Conservation (phyloP, 2,113 vertebrate species). For the Rhinoderma darwinii region DNA sequence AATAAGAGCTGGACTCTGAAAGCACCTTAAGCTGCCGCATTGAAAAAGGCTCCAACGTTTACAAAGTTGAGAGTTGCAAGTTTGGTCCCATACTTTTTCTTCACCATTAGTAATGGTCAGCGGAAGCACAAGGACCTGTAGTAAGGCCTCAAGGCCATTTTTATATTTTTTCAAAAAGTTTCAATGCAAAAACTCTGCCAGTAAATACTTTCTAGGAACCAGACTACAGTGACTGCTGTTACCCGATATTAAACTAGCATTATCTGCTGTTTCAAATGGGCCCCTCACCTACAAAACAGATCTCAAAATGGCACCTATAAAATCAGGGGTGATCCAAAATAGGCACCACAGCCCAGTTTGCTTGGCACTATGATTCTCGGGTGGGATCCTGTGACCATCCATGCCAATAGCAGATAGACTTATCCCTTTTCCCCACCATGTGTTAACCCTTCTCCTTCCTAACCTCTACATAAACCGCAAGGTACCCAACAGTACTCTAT, state of each 20-base stretch:
- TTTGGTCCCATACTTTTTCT: background rate
- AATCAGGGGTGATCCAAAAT: background rate
- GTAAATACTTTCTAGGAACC: background rate
- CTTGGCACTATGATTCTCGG: background rate
- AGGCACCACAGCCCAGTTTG: background rate
- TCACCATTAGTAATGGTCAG: background rate
- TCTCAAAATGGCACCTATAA: background rate
- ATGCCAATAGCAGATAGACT: background rate
- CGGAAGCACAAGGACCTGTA: background rate
- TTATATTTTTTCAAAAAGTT: background rate
- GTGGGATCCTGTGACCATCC: background rate
- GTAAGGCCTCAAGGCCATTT: background rate
- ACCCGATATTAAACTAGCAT: background rate
- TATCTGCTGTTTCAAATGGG: background rate
- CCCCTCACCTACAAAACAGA: background rate
- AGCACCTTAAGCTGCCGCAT: background rate
- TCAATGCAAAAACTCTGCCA: conserved; percentile 11
- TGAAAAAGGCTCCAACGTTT: conserved; percentile 3
- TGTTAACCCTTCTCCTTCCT: background rate
- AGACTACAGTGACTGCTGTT: background rate
- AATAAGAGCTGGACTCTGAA: conserved; percentile 56
- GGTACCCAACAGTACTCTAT: background rate
- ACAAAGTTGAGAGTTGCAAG: background rate
- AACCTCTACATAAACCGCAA: too few relatives aligned
- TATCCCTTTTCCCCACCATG: background rate